Base-by-base conservation (phyloP, 2,113 vertebrate species). In the Siniperca knerii region DNA sequence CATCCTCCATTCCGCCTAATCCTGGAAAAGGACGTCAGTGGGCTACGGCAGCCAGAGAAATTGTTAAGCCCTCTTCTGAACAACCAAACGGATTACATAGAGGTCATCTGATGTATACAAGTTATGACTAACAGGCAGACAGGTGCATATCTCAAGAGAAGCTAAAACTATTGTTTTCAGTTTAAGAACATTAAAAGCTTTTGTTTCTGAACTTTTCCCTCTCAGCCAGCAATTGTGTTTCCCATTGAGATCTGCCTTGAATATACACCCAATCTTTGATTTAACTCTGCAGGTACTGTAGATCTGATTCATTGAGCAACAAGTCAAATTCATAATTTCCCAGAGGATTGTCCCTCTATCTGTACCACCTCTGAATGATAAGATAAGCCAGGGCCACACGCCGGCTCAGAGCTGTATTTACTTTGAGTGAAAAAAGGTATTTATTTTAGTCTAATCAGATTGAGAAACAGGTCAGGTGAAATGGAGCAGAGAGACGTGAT, bases 371-470 rank as follows among this genome's bases (percentile, higher is more conserved):
- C 55, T 35, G 52, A 73, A 18, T 29, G 55, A 71, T 74, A 46
- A 81, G 75, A 89, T 85, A 85, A 44, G 46, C 40, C 48, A 23
- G 42, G 18, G 35, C 44, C 42, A n/a, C 79, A 15, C 0, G 4
- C 6, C 7, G 1, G 44, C 2, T 16, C 58, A 29, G 12, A 70
- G 70, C 79, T 72, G 23, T 44, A 48, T 83, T 87, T 82, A 70
- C 64, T 78, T 29, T 57, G 50, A 81, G 44, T 46, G 2, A 62
- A 71, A 76, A 80, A 67, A 54, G 40, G 21, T 72, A 58, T 92
- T 88, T 87, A 86, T 87, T 91, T 85, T 64, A 74, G 83, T 84
- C 83, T 88, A 84, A 86, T 86, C 42, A 61, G 86, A 87, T 87
- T 87, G 84, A 69, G 68, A 92, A 85, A 84, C 79, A 33, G 90